These are phyloP conservation scores for Podarcis muralis DNA, from an alignment of 2,113 vertebrate species.

Conservation along the genomic window DNA sequence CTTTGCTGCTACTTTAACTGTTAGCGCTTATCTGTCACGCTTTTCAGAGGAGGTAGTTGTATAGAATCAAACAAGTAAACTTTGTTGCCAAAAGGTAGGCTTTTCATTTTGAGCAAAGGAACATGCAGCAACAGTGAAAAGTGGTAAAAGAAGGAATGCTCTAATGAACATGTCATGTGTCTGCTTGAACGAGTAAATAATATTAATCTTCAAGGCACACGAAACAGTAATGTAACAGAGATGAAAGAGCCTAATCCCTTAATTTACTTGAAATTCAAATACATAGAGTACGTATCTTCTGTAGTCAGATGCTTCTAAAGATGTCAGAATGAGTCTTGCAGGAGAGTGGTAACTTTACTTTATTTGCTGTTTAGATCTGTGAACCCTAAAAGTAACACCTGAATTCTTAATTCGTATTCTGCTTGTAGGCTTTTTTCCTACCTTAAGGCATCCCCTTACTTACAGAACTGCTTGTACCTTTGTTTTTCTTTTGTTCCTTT, in stretches of 20 bases:
- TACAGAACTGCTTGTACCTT: background rate
- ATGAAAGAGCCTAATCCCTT: background rate
- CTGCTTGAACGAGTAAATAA: background rate
- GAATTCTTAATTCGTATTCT: background rate
- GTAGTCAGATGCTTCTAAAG: background rate
- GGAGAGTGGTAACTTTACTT: background rate
- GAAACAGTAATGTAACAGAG: background rate
- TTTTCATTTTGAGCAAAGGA: background rate
- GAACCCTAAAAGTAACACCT: background rate
- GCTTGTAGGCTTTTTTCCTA: background rate
- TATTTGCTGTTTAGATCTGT: background rate
- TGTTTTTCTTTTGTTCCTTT: background rate
- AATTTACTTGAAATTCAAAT: background rate
- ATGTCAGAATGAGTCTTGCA: background rate
- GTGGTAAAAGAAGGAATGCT: background rate
- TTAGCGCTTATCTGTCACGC: background rate
- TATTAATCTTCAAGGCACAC: background rate
- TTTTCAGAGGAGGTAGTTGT: background rate
- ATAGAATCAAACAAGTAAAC: background rate
- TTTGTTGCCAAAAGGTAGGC: background rate
- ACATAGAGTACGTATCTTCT: background rate
- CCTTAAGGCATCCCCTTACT: background rate
- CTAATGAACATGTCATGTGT: background rate
- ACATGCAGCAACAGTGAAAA: background rate
- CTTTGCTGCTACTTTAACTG: background rate